Conservation (phyloP, 2,888 invertebrate species). For the Esperia sulphurella region DNA sequence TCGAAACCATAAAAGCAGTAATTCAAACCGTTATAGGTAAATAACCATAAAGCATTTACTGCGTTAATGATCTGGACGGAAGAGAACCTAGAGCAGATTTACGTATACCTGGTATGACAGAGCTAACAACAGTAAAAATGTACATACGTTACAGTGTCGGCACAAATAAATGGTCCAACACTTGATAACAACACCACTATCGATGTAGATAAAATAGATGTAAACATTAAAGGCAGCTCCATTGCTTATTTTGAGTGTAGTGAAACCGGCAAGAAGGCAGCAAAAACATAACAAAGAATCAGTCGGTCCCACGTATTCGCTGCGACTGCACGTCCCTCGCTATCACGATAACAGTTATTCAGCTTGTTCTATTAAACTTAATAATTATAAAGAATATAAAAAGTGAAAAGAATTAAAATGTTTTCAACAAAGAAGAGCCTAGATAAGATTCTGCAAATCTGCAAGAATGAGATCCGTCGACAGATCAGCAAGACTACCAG, state of each 20-base stretch:
- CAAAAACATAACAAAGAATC: slow-evolving; percentile 74
- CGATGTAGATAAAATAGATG: slow-evolving; percentile 62
- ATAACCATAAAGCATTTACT: too few species aligned
- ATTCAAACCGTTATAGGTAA: too few species aligned
- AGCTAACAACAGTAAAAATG: too few species aligned
- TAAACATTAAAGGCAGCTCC: slow-evolving; percentile 62
- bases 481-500: slow-evolving; percentile 81
- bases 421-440: slow-evolving; percentile 62
- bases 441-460: slow-evolving; percentile 57
- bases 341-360: background rate
- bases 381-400: background rate
- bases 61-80: too few species aligned
- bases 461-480: slow-evolving; percentile 67
- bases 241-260: slow-evolving; percentile 46
- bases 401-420: slow-evolving; percentile 39
- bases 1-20: too few species aligned
- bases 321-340: slow-evolving; percentile 40
- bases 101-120: too few species aligned
- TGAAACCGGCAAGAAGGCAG: slow-evolving; percentile 57
- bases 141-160: too few species aligned
- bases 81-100: too few species aligned
- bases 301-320: slow-evolving; percentile 58
- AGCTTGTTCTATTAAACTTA: background rate
- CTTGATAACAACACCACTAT: slow-evolving; percentile 15
- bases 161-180: too few species aligned